Conservation (phyloP, 2,888 invertebrate species). For the Noctua comes region DNA sequence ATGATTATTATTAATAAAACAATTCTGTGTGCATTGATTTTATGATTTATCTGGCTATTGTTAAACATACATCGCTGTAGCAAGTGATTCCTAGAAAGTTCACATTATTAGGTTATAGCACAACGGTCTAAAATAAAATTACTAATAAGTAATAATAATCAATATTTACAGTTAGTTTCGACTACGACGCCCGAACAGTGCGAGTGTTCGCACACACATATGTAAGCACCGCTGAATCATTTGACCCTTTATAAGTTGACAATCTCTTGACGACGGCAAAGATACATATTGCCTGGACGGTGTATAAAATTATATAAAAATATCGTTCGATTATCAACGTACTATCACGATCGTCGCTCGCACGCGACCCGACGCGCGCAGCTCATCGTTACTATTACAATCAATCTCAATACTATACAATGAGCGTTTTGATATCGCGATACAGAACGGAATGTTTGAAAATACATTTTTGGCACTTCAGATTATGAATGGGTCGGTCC, state of each 20-base stretch:
- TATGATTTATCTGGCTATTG: conserved; percentile 68
- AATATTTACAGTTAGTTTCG: conserved; percentile 86
- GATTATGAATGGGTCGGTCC: conserved; percentile 55
- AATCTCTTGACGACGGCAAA: conserved; percentile 62
- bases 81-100: conserved; percentile 65
- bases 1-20: conserved; percentile 79
- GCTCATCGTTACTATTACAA: conserved; percentile 11
- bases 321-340: conserved; percentile 63
- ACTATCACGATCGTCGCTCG: conserved; percentile 44
- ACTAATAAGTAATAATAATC: conserved; percentile 88
- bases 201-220: conserved; percentile 61
- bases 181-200: conserved; percentile 71
- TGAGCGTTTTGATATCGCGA: conserved; percentile 38
- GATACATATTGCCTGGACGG: conserved; percentile 64
- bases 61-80: conserved; percentile 63
- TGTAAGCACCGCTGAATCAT: conserved; percentile 72
- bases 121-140: conserved; percentile 88
- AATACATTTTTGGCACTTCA: conserved; percentile 65
- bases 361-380: conserved; percentile 44
- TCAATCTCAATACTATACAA: conserved; percentile 38
- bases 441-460: conserved; percentile 52
- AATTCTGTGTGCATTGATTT: conserved; percentile 70
- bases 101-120: conserved; percentile 86
- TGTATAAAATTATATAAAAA: conserved; percentile 64
- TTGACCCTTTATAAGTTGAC: conserved; percentile 58